Evolutionary conservation across 2,888 invertebrate species (phyloP).

Genomic region (Drosophila bunnanda): DNA sequence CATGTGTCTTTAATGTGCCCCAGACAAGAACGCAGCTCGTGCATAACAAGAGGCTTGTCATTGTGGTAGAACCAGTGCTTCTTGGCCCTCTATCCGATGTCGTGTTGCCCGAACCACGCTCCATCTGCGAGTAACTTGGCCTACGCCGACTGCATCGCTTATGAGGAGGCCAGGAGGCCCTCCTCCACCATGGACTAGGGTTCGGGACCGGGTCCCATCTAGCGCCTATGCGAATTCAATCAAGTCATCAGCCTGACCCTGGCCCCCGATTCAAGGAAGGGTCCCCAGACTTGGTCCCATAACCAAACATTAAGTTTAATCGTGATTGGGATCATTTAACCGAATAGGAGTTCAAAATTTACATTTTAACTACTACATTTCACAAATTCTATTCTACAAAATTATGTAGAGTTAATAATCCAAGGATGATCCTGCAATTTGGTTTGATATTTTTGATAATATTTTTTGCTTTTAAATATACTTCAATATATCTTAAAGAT

Average conservation of each 20-base stretch:
- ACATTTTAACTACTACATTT: background rate
- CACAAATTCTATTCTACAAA: too few species aligned
- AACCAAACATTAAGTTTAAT: background rate
- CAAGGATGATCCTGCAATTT: background rate
- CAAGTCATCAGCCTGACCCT: constrained; percentile 44
- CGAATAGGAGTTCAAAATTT: background rate
- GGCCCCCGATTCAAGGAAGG: constrained; percentile 18
- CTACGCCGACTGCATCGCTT: constrained; percentile 75
- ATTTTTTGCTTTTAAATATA: background rate
- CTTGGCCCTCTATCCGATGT: constrained; percentile 18
- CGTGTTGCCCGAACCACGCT: constrained; percentile 52
- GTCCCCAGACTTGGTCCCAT: constrained; percentile 5
- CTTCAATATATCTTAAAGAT: background rate
- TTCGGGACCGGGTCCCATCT: constrained; percentile 17
- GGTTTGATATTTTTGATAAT: too few species aligned
- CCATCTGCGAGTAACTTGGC: constrained; percentile 63
- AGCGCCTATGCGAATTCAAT: constrained; percentile 53
- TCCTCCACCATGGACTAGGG: background rate
- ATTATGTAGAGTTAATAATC: background rate
- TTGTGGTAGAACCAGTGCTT: constrained; percentile 14
- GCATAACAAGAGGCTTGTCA: constrained; percentile 73
- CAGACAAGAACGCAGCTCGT: constrained; percentile 77
- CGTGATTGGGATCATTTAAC: constrained; percentile 15
- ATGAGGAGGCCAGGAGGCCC: constrained; percentile 56
- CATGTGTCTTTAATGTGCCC: constrained; percentile 80